Evolutionary conservation across 2,797 vertebrate genomes (phyloP), one percentile per base, ranked within the genome.

Genomic region (Microhierax caerulescens): DNA sequence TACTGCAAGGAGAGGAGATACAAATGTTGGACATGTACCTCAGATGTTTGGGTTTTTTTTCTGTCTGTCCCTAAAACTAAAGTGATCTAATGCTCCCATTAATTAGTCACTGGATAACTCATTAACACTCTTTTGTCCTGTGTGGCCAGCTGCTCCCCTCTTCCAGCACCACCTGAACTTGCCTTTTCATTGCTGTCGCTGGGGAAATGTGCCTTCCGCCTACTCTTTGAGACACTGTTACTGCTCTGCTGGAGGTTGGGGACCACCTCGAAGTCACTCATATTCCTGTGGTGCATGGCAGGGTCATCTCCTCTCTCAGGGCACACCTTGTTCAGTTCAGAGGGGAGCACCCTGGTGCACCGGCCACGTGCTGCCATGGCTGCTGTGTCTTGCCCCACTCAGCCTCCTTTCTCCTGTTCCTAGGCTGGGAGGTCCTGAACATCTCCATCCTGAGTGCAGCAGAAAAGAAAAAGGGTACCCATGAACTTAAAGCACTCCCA

Each of bases 141-240:
- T 5, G 21, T 41, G 14, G 43, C 54, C 47, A 69, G 3, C 13
- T 1, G 0, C 7, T 41, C 7, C 30, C 39, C 16, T 48, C 60
- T 60, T 23, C 32, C 37, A 64, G 34, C 47, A 15, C 34, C 41
- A 50, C 47, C 56, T 19, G 34, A 28, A 94, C 96, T 92, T 91
- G 96, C 98, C 98, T 98, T 98, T 65, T 98, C 97, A 17, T 92
- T 94, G 95, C 30, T 95, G 80, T 94, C 30, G 0, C 61, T 7
- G 22, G 84, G 61, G 37, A 86, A 94, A 93, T 96, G 97, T 0
- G 81, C 68, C 75, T 94, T 98, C 74, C 94, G n/a, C 76, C 93
- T 94, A 79, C 64, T 93, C 87, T 20, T 98, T 0, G 65, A 86
- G 54, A 97, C 67, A 1, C 90, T 95, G 72, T 97, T 97, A 3